These are phyloP conservation scores for Drosophila guanche DNA, from an alignment of 1,140 invertebrate genomes.

Conservation along the genomic window DNA sequence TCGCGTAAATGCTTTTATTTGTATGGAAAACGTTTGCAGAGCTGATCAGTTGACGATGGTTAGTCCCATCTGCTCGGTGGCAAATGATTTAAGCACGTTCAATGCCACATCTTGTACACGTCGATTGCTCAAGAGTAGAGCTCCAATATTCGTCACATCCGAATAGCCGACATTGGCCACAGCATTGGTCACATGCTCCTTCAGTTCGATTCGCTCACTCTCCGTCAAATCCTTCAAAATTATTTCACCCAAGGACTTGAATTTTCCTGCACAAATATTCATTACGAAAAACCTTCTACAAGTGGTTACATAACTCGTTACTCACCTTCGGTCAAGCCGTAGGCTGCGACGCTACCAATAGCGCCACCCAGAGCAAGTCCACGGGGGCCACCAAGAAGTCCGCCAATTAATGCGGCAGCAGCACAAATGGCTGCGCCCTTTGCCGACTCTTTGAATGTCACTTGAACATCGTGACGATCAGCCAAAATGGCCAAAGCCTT, in stretches of 20 bases:
- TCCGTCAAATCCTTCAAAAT: slow-evolving; percentile 24
- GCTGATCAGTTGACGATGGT: slow-evolving; percentile 12
- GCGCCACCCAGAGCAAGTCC: slow-evolving; percentile 17
- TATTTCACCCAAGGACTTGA: slow-evolving; percentile 21
- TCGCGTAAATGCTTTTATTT: too few species aligned
- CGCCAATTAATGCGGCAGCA: slow-evolving; percentile 5
- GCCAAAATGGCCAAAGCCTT: slow-evolving; percentile 7
- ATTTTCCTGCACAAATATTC: slow-evolving; percentile 8
- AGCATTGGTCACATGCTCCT: slow-evolving; percentile 14
- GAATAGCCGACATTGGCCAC: neutral
- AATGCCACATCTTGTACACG: slow-evolving; percentile 2
- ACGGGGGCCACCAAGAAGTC: slow-evolving; percentile 6
- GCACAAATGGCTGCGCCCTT: slow-evolving; percentile 24
- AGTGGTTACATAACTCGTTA: neutral
- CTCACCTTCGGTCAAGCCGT: slow-evolving; percentile 10
- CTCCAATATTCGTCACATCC: neutral
- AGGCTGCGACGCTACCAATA: slow-evolving; percentile 9
- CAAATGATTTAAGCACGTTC: slow-evolving; percentile 5
- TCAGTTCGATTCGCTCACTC: slow-evolving; percentile 5
- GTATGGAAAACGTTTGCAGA: neutral
- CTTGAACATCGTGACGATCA: slow-evolving; percentile 1
- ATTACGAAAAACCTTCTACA: neutral
- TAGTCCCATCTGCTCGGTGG: slow-evolving; percentile 7
- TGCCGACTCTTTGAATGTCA: slow-evolving; percentile 7
- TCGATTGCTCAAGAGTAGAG: neutral